phyloP scores from a whole-genome alignment of 2,888 invertebrate species.

The Dryocosmus kuriphilus region DNA sequence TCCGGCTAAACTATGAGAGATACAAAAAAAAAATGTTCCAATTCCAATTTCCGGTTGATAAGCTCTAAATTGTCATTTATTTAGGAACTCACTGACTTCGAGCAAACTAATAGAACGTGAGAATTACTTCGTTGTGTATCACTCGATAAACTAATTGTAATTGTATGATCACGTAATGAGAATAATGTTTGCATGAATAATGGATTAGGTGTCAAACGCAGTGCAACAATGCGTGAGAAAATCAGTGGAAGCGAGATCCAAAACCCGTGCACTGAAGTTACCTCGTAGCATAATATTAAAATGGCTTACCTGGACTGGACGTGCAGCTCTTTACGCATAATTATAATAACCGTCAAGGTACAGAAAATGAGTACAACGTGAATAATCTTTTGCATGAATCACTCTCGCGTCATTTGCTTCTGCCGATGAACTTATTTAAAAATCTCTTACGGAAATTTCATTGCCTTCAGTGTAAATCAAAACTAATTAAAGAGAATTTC shows the following conservation, averaged over 20 bases:
- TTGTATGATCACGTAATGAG: conserved; percentile 23
- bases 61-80: not conserved
- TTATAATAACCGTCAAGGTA: conserved; percentile 13
- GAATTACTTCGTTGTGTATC: conserved; percentile 7
- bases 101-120: conserved; percentile 26
- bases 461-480: not conserved
- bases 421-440: not conserved
- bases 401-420: conserved; percentile 17
- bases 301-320: conserved; percentile 6
- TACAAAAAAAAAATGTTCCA: no score
- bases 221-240: conserved; percentile 22
- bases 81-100: not conserved
- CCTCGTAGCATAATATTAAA: conserved; percentile 20
- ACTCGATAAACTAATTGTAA: conserved; percentile 8
- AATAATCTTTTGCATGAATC: conserved; percentile 21
- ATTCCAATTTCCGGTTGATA: not conserved
- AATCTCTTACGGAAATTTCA: not conserved
- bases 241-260: conserved; percentile 38
- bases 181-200: conserved; percentile 31
- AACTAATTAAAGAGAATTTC: not conserved
- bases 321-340: conserved; percentile 20
- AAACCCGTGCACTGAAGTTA: not conserved
- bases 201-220: conserved; percentile 20
- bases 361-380: conserved; percentile 8
- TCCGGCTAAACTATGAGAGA: no score